A percentile compares a stretch with the other conserved stretches of the same genome.
phyloP scores from a whole-genome alignment of 2,797 vertebrate genomes.

The Lagocephalus sceleratus region DNA sequence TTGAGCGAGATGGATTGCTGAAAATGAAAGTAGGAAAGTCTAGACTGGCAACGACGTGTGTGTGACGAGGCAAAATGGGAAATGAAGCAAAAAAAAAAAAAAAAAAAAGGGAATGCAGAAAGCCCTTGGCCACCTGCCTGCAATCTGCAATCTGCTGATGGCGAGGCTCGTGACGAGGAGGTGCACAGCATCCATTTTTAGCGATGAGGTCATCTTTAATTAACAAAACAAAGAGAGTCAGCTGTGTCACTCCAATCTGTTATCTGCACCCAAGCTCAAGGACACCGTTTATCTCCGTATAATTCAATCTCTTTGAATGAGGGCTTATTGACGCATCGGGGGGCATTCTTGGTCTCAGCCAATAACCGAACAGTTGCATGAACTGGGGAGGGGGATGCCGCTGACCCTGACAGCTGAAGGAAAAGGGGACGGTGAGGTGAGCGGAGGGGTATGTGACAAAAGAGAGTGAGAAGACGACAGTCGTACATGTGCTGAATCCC shows the following conservation, averaged over 20 bases:
- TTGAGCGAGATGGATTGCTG: conserved; percentile 21
- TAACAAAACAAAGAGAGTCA: conserved; percentile 83
- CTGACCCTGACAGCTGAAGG: conserved; percentile 39
- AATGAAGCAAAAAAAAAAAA: conserved; percentile 53
- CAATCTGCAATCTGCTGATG: conserved; percentile 84
- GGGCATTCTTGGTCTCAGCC: conserved; percentile 64
- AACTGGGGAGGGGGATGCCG: conserved; percentile 62
- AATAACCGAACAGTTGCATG: conserved; percentile 70
- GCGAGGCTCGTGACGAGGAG: conserved; percentile 78
- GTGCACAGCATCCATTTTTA: conserved; percentile 82
- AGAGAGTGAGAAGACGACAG: conserved; percentile 24
- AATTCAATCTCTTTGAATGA: conserved; percentile 79
- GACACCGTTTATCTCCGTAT: conserved; percentile 79
- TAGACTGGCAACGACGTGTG: conserved; percentile 49
- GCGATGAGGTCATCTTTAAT: conserved; percentile 87
- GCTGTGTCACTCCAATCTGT: conserved; percentile 81
- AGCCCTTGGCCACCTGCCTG: conserved; percentile 78
- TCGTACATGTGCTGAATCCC: too few relatives aligned
- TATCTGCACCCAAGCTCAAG: conserved; percentile 81
- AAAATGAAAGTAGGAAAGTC: conserved; percentile 42
- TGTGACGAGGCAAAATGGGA: conserved; percentile 60
- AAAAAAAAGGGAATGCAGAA: conserved; percentile 67
- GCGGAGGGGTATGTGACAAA: conserved; percentile 37
- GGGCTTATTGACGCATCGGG: conserved; percentile 70
- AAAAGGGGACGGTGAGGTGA: conserved; percentile 19